Evolutionary conservation across 1,140 invertebrate genomes (phyloP).

Genomic region (Thalassaphorura encarpata): DNA sequence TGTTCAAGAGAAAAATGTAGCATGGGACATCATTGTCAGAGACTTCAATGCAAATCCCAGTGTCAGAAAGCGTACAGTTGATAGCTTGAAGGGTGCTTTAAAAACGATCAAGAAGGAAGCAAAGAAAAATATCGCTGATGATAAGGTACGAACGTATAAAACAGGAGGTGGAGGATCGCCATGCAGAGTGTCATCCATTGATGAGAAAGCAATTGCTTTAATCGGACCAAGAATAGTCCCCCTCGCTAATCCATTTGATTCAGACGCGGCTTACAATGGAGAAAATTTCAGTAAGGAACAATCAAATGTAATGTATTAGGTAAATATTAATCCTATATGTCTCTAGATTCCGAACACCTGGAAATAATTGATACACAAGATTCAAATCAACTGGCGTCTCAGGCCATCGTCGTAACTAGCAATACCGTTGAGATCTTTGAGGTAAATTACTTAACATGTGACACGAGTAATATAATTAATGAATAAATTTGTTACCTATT

Average conservation of each 20-base stretch:
- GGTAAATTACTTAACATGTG: too few species aligned
- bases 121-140: background rate
- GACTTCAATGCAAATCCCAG: background rate
- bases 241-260: background rate
- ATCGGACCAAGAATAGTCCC: background rate
- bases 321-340: too few species aligned
- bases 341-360: too few species aligned
- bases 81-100: background rate
- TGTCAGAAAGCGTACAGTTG: background rate
- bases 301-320: too few species aligned
- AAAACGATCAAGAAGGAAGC: background rate
- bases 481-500: too few species aligned
- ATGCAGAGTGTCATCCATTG: background rate
- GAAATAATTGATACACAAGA: too few species aligned
- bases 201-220: background rate
- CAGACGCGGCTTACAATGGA: background rate
- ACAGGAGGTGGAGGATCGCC: background rate
- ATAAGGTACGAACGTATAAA: constrained; percentile 1
- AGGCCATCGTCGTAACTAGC: too few species aligned
- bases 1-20: background rate
- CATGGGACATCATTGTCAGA: background rate
- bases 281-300: too few species aligned
- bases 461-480: too few species aligned
- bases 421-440: too few species aligned
- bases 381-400: too few species aligned